These are phyloP conservation scores for Trichonephila inaurata DNA, from an alignment of 1,140 invertebrate species.

Conservation along the genomic window DNA sequence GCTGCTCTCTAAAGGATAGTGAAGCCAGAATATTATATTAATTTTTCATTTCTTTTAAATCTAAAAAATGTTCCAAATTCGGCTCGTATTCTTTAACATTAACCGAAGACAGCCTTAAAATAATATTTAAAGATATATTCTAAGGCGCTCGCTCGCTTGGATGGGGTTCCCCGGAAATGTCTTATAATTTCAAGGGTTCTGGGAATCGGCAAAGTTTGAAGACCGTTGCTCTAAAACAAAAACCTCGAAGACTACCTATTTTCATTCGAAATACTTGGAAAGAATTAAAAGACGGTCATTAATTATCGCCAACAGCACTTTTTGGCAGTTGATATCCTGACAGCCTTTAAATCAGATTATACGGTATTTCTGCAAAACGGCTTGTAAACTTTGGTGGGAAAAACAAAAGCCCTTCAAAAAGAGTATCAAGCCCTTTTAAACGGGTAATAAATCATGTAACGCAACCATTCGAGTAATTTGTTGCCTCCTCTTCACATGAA, in stretches of 20 bases:
- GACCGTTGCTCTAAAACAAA: background rate
- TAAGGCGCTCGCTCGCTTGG: no score
- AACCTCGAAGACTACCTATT: background rate
- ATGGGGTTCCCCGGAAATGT: no score
- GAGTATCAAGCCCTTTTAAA: background rate
- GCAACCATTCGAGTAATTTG: background rate
- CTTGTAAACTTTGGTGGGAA: background rate
- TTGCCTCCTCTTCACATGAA: background rate
- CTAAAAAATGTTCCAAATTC: no score
- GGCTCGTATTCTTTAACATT: rapidly evolving
- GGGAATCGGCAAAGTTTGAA: no score
- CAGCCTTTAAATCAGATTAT: background rate
- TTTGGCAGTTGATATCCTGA: background rate
- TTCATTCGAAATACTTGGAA: background rate
- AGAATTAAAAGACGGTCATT: background rate
- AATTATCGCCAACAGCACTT: background rate
- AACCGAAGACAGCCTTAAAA: no score
- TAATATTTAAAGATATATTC: no score
- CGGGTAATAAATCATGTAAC: conserved; percentile 3
- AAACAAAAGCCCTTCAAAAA: background rate
- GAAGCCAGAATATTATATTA: no score
- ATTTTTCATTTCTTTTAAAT: no score
- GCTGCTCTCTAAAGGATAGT: no score
- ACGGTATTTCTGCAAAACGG: background rate
- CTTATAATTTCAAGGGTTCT: no score